Conservation (phyloP, 2,888 invertebrate genomes). For the Drosophila barbarae region DNA sequence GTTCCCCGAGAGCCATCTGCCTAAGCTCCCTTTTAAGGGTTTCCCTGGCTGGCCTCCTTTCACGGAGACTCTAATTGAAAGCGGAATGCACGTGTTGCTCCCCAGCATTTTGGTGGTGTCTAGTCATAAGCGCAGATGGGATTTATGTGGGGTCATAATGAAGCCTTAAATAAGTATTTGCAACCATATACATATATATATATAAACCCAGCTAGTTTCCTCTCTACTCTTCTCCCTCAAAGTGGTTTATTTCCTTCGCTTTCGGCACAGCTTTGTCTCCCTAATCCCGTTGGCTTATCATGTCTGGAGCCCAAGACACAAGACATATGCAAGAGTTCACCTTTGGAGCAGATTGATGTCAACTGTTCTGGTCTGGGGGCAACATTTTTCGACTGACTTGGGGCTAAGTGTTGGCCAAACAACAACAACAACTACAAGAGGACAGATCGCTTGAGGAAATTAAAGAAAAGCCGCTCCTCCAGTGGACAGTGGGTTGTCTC, state of each 20-base stretch:
- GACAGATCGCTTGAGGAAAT: conserved; percentile 30
- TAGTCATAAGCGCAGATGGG: conserved; percentile 12
- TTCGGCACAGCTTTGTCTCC: neutral
- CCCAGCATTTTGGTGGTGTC: conserved; percentile 5
- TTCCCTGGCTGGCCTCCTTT: conserved; percentile 30
- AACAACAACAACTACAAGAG: conserved; percentile 37
- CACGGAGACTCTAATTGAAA: conserved; percentile 51
- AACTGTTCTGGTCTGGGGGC: conserved; percentile 23
- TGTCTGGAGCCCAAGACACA: conserved; percentile 16
- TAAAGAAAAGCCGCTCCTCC: conserved; percentile 24
- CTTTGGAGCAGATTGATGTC: conserved; percentile 47
- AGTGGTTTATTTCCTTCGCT: conserved; percentile 5
- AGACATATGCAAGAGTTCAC: conserved; percentile 25
- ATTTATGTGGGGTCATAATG: conserved; percentile 32
- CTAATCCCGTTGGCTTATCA: conserved; percentile 25
- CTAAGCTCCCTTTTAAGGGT: conserved; percentile 38
- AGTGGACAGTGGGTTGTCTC: conserved; percentile 6
- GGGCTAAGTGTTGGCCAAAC: conserved; percentile 36
- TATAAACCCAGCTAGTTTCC: conserved; percentile 11
- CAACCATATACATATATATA: conserved; percentile 7
- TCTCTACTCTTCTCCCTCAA: neutral
- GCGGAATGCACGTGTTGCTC: conserved; percentile 47
- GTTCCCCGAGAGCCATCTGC: conserved; percentile 21
- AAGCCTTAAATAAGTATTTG: conserved; percentile 34
- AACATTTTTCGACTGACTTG: conserved; percentile 34